Conservation (phyloP, 2,888 invertebrate species). For the Ethmia dodecea region DNA sequence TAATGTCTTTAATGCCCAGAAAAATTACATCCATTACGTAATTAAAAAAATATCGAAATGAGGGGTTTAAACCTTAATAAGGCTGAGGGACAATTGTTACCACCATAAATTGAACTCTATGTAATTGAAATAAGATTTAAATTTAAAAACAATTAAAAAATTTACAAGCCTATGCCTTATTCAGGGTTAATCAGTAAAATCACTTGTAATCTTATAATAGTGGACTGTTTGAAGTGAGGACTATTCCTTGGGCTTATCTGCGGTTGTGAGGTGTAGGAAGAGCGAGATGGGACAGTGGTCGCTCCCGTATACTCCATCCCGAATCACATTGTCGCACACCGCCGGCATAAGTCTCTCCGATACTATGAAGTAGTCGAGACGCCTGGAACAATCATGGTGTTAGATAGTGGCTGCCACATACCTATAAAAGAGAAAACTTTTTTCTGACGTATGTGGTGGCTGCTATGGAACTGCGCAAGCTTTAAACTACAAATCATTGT, state of each 20-base stretch:
- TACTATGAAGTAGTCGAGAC: constrained; percentile 96
- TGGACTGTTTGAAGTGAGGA: neutral
- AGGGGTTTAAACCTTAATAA: neutral
- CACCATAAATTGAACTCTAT: too few relatives aligned
- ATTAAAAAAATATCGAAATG: neutral
- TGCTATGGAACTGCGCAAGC: too few relatives aligned
- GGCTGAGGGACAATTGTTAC: too few relatives aligned
- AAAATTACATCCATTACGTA: neutral
- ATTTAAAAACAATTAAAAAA: too few relatives aligned
- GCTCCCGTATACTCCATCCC: constrained; percentile 90
- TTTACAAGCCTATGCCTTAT: too few relatives aligned
- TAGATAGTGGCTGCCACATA: too few relatives aligned
- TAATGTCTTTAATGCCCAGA: neutral
- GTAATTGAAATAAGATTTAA: too few relatives aligned
- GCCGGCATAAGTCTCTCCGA: constrained; percentile 87
- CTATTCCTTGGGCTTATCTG: constrained; percentile 64
- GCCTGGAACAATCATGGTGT: constrained; percentile 79
- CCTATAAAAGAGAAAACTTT: too few relatives aligned
- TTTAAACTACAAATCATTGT: too few relatives aligned
- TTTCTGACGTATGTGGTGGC: too few relatives aligned
- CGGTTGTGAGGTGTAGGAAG: constrained; percentile 78
- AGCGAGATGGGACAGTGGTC: constrained; percentile 97
- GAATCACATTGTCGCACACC: constrained; percentile 91
- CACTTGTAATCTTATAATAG: too few relatives aligned
- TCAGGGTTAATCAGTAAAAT: too few relatives aligned